Conservation (phyloP, 2,113 vertebrate species). For the Protomyctophum bolini region DNA sequence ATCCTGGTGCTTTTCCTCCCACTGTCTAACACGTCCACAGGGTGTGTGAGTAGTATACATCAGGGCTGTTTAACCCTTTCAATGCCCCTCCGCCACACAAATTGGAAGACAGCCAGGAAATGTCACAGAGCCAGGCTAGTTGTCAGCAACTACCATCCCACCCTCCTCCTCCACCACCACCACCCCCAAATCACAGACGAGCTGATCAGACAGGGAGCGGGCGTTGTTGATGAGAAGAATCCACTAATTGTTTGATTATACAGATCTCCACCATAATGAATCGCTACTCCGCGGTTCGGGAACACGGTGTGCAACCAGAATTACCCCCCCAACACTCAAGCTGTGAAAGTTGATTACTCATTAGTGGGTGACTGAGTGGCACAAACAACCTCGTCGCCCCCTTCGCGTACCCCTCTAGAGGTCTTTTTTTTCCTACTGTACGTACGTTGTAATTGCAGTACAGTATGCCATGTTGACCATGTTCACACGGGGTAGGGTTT, state of each 20-base stretch:
- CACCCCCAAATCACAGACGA: slow-evolving; percentile 61
- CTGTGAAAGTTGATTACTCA: slow-evolving; percentile 99
- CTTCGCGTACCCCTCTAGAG: slow-evolving; percentile 51
- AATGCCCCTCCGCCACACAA: slow-evolving; percentile 9
- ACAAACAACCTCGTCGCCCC: slow-evolving; percentile 82
- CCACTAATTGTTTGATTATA: slow-evolving; percentile 99
- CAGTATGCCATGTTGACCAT: slow-evolving; percentile 12
- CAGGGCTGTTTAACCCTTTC: slow-evolving; percentile 65
- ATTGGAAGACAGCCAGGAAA: slow-evolving; percentile 68
- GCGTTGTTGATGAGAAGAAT: slow-evolving; percentile 93
- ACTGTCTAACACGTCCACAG: slow-evolving; percentile 58
- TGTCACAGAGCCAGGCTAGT: slow-evolving; percentile 54
- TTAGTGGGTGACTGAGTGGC: slow-evolving; percentile 98
- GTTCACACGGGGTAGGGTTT: too few relatives aligned
- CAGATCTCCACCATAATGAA: slow-evolving; percentile 99
- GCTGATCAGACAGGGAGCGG: slow-evolving; percentile 83
- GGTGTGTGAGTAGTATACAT: slow-evolving; percentile 61
- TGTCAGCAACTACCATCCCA: slow-evolving; percentile 42
- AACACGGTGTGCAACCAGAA: slow-evolving; percentile 96
- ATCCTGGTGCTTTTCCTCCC: slow-evolving; percentile 55
- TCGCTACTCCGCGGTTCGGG: slow-evolving; percentile 95
- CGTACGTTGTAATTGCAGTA: slow-evolving; percentile 61
- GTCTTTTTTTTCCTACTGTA: slow-evolving; percentile 56
- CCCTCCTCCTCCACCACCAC: slow-evolving; percentile 18
- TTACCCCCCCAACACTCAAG: slow-evolving; percentile 98